These are phyloP conservation scores for Anthonomus grandis DNA, from an alignment of 1,140 invertebrate genomes.

Conservation along the genomic window DNA sequence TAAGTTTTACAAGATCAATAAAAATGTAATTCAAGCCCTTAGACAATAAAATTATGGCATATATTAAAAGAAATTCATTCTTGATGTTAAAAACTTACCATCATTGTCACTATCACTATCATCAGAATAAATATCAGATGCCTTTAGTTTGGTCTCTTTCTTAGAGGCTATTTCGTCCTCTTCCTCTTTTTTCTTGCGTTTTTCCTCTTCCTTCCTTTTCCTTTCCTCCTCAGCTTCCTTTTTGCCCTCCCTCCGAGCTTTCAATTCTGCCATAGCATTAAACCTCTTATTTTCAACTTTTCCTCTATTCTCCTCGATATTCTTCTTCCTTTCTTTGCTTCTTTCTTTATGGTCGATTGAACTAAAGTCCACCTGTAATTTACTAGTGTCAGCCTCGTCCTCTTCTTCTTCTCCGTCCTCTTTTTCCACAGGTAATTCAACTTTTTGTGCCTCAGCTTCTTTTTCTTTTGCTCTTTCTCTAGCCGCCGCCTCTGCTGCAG, in stretches of 20 bases:
- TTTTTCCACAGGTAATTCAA: too few species aligned
- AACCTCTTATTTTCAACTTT: slow-evolving; percentile 67
- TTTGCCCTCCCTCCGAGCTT: slow-evolving; percentile 79
- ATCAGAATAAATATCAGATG: slow-evolving; percentile 94
- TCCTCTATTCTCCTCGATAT: slow-evolving; percentile 80
- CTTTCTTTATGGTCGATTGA: slow-evolving; percentile 71
- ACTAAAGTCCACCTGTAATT: slow-evolving; percentile 44
- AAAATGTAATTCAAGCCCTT: too few species aligned
- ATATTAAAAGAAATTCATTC: too few species aligned
- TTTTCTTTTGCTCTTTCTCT: slow-evolving; percentile 44
- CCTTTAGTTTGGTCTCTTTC: slow-evolving; percentile 70
- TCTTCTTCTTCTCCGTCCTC: slow-evolving; percentile 49
- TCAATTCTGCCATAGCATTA: slow-evolving; percentile 87
- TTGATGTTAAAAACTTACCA: slow-evolving; percentile 16
- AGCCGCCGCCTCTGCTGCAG: neutral
- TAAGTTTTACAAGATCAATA: too few species aligned
- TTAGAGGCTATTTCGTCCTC: slow-evolving; percentile 53
- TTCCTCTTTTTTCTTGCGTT: slow-evolving; percentile 65
- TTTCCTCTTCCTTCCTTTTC: slow-evolving; percentile 52
- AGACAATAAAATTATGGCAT: too few species aligned
- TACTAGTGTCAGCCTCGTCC: slow-evolving; percentile 52
- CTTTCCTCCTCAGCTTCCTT: slow-evolving; percentile 53
- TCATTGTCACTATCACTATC: slow-evolving; percentile 80
- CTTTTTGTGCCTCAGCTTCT: slow-evolving; percentile 13
- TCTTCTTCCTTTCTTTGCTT: slow-evolving; percentile 87